A percentile compares a stretch with the other conserved stretches of the same genome.
phyloP scores from a whole-genome alignment of 2,113 vertebrate genomes.

The Tachysurus vachellii region DNA sequence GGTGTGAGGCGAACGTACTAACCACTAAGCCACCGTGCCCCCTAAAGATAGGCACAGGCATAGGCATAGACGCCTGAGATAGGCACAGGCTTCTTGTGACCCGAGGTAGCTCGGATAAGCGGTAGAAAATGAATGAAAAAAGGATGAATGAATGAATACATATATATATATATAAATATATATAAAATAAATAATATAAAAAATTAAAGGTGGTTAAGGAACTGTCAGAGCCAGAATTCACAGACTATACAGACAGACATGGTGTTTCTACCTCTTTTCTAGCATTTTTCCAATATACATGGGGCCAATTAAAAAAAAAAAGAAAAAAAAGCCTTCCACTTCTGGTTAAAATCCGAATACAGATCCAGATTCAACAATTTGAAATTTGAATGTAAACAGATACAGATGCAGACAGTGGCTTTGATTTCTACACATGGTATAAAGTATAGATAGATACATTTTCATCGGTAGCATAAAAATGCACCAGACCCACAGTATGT shows the following conservation, averaged over 20 bases:
- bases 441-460: background rate
- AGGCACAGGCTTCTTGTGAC: too few relatives aligned
- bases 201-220: background rate
- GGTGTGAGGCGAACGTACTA: too few relatives aligned
- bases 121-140: too few relatives aligned
- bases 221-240: background rate
- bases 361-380: background rate
- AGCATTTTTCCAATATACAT: background rate
- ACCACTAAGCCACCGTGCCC: too few relatives aligned
- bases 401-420: background rate
- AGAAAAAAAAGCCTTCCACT: background rate
- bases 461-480: background rate
- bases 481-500: background rate
- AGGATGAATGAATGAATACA: too few relatives aligned
- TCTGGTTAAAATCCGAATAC: background rate
- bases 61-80: too few relatives aligned
- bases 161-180: too few relatives aligned
- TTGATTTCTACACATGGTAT: background rate
- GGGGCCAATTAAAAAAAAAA: too few relatives aligned
- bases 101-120: too few relatives aligned
- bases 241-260: background rate
- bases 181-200: too few relatives aligned
- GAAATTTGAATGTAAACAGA: too few relatives aligned
- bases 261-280: background rate
- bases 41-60: too few relatives aligned